Evolutionary conservation across 2,113 vertebrate genomes (phyloP), one percentile per base, ranked within the genome.

Genomic region (Nesospiza acunhae): DNA sequence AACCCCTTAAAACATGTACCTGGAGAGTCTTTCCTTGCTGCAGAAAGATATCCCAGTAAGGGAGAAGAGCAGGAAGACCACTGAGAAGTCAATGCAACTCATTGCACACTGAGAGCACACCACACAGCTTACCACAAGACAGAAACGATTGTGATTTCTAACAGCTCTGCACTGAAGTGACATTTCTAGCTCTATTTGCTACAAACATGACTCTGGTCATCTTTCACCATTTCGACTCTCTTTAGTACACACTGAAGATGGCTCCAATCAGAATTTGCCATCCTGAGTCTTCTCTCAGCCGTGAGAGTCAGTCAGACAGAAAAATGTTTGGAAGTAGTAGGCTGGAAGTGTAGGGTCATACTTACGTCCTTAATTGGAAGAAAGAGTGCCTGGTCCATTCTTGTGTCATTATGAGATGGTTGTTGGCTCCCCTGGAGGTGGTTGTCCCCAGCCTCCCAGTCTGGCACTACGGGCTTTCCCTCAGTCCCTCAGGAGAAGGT

Each of bases 271-370:
- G n/a, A 55, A 75, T 62, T 86, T 67, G 11, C 56, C 27, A 50
- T 47, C n/a, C 47, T 21, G 11, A 74, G 26, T 69, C 31, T 92
- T 78, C 37, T 47, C 58, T 56, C 9, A 5, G 14, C 23, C 0
- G 0, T 42, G 17, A 59, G 21, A 89, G 22, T 7, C 1, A 3
- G 7, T 33, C 30, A 62, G n/a, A 5, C n/a, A 80, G 39, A 10
- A 30, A 93, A 68, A 16, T 1, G 7, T 66, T 68, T 33, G 39
- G 42, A 82, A 76, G 30, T 7, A 67, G 8, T 41, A n/a, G 23
- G 13, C 30, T 87, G 27, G 26, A 91, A 70, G 7, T 24, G 6
- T 30, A 46, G 5, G 18, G 31, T 11, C 9, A 5, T 60, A 41
- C 10, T 60, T 46, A 49, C 19, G 13, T 27, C 49, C 33, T 90